These are phyloP conservation scores for Protonibea diacanthus DNA, from an alignment of 2,797 vertebrate species.

Conservation along the genomic window DNA sequence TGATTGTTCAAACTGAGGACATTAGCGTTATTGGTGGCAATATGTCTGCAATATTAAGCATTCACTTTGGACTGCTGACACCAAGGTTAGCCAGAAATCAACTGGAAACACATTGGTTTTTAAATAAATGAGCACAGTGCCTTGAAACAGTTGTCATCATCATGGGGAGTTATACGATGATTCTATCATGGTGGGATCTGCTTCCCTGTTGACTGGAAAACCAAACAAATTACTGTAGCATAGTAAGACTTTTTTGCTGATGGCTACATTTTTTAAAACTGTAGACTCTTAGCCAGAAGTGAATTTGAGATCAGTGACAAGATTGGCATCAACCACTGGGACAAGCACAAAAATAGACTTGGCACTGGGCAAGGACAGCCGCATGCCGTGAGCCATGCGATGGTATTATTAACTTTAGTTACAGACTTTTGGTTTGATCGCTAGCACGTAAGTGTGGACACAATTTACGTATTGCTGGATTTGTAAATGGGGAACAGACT, in stretches of 20 bases:
- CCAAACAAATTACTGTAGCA: neutral
- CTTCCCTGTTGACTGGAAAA: constrained; percentile 7
- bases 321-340: constrained; percentile 41
- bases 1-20: constrained; percentile 81
- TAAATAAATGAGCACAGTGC: constrained; percentile 8
- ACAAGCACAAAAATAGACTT: constrained; percentile 33
- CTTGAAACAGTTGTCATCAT: neutral
- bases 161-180: constrained; percentile 3
- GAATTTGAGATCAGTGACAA: constrained; percentile 27
- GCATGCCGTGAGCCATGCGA: constrained; percentile 8
- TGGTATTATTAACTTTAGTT: constrained; percentile 22
- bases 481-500: constrained; percentile 24
- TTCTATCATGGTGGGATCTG: neutral
- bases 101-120: constrained; percentile 23
- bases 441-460: neutral
- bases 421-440: constrained; percentile 24
- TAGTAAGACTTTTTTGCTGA: constrained; percentile 28
- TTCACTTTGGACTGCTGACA: constrained; percentile 65
- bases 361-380: neutral
- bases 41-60: constrained; percentile 76
- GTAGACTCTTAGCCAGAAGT: constrained; percentile 12
- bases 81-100: constrained; percentile 54
- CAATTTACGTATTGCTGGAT: constrained; percentile 24
- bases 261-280: constrained; percentile 18
- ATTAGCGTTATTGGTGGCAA: constrained; percentile 75